Base-by-base conservation (phyloP, 2,797 vertebrate genomes). In the Enteromius thamalakanensis region DNA sequence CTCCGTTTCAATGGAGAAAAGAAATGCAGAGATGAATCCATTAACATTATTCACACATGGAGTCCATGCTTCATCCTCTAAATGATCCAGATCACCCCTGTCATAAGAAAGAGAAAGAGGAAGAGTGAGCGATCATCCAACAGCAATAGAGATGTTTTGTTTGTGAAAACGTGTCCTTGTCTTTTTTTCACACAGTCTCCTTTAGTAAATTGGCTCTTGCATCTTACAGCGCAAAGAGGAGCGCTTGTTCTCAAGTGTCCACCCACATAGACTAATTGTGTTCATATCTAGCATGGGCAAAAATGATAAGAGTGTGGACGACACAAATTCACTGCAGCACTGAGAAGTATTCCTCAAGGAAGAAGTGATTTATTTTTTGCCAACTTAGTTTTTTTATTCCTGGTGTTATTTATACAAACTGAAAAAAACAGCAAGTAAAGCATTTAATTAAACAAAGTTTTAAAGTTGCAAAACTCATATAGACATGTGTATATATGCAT, bases 1-100 rank as follows among this genome's bases (percentile, higher is more conserved):
- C 93, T 99, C 97, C 0, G 98, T 99, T 94, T 98, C 97, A 51
- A 98, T 99, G 93, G 98, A 98, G 92, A 99, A 98, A 68, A 99
- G 97, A 93, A 99, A 98, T 34, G 97, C 97, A 0, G 98, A 98
- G 91, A 98, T 96, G 87, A 99, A 99, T 85, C 97, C 95, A 12
- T 98, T 98, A 88, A 99, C 96, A 82, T 98, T 99, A 93, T 97
- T 96, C 90, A 98, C 97, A 14, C 97, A 98, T 0, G 98, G 98
- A 0, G 97, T 99, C 97, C 97, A 99, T 0, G 92, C 91, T 1
- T 93, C 90, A 19, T 98, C 97, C 55, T 95, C 97, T 87, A 98
- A 94, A 90, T 99, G 98, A 90, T 99, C 98, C 91, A 99, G 94
- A 94, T 99, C 98, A 0, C 98, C 98, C 64, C 97, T 96, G 76